Conservation (phyloP, 2,797 vertebrate genomes). For the Enteromius fasciolatus region DNA sequence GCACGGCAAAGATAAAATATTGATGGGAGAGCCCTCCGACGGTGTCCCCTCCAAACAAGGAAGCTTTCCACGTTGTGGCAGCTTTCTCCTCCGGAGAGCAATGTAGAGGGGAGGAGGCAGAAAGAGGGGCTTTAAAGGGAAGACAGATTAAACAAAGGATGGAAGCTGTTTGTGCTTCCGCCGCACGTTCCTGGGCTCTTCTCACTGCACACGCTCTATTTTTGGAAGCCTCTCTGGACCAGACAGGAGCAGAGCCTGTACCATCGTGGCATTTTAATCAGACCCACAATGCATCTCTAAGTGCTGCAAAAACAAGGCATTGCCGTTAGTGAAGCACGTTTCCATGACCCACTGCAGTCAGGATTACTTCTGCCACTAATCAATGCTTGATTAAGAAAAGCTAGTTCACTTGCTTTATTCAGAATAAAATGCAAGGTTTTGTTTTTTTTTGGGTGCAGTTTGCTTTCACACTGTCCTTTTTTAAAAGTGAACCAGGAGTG, state of each 20-base stretch:
- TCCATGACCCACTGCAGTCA: neutral
- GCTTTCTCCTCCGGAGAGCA: constrained; percentile 15
- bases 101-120: constrained; percentile 24
- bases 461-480: too few species aligned
- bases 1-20: constrained; percentile 73
- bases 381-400: neutral
- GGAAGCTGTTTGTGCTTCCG: constrained; percentile 48
- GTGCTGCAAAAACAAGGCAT: neutral
- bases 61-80: constrained; percentile 29
- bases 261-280: constrained; percentile 76
- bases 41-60: constrained; percentile 43
- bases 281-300: constrained; percentile 62
- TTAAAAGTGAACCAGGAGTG: too few species aligned
- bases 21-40: constrained; percentile 60
- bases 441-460: too few species aligned
- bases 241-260: constrained; percentile 68
- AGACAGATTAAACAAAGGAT: constrained; percentile 33
- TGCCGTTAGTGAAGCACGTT: neutral
- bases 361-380: neutral
- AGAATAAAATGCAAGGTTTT: too few species aligned
- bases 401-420: too few species aligned
- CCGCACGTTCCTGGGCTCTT: constrained; percentile 50
- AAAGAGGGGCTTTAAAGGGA: constrained; percentile 13
- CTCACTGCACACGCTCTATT: constrained; percentile 67
- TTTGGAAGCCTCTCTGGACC: constrained; percentile 74